Percentiles rank a stretch among this genome's conserved stretches.
These are phyloP conservation scores for Cryptocheilus praepositus DNA, from an alignment of 2,888 invertebrate genomes.

Conservation along the genomic window DNA sequence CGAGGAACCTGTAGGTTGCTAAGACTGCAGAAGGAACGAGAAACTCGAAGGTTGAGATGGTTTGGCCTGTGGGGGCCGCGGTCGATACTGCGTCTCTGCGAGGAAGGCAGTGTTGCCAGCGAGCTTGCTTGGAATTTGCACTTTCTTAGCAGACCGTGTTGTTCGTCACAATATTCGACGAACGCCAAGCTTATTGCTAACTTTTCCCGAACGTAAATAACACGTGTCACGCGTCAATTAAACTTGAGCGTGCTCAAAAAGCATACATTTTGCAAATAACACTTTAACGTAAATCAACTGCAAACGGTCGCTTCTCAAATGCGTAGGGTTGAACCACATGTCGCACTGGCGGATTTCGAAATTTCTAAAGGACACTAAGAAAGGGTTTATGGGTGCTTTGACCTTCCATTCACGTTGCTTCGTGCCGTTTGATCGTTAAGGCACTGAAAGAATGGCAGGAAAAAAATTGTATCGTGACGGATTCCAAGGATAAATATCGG, in stretches of 20 bases:
- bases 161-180: no score
- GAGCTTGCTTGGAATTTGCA: constrained; percentile 62
- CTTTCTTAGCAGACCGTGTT: constrained; percentile 50
- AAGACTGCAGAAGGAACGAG: constrained; percentile 48
- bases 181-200: no score
- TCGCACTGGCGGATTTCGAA: no score
- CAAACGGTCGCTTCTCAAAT: no score
- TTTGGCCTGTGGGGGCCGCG: constrained; percentile 65
- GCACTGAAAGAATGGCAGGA: constrained; percentile 13
- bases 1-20: constrained; percentile 46
- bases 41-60: constrained; percentile 62
- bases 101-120: constrained; percentile 66
- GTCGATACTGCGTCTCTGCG: constrained; percentile 65
- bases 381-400: constrained; percentile 41
- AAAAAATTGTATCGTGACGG: constrained; percentile 55
- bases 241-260: no score
- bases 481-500: constrained; percentile 62
- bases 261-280: no score
- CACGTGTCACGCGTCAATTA: no score
- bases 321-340: no score
- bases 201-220: no score
- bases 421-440: constrained; percentile 6
- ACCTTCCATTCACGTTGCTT: constrained; percentile 25
- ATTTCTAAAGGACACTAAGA: not conserved
- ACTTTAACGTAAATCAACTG: no score